Evolutionary conservation across 2,113 vertebrate genomes (phyloP).

Genomic region (Apodemus sylvaticus): DNA sequence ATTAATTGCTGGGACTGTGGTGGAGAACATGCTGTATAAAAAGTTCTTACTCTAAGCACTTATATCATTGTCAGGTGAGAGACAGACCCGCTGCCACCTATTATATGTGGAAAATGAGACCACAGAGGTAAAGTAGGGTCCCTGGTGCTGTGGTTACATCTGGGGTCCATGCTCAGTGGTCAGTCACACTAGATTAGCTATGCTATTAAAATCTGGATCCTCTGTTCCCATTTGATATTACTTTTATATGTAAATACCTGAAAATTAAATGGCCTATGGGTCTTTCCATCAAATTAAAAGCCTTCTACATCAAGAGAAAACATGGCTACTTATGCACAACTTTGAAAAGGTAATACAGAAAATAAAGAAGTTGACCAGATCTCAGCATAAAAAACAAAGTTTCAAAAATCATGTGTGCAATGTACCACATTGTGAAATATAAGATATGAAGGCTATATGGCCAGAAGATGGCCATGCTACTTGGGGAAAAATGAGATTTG

Average conservation of each 20-base stretch:
- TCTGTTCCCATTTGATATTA: neutral
- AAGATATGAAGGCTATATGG: neutral
- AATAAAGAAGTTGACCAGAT: neutral
- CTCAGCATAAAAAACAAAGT: neutral
- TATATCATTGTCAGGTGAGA: neutral
- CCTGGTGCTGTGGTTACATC: neutral
- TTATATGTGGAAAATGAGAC: neutral
- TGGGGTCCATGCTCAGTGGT: neutral
- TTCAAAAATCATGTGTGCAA: neutral
- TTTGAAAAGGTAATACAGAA: neutral
- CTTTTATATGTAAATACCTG: neutral
- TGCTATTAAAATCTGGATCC: neutral
- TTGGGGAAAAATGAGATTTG: neutral
- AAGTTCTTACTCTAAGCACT: neutral
- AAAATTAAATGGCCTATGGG: neutral
- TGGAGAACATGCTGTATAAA: neutral
- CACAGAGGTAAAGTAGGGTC: neutral
- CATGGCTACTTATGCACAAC: neutral
- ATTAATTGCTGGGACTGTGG: neutral
- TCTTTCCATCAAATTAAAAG: constrained; percentile 6
- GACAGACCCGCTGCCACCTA: neutral
- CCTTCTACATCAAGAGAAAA: neutral
- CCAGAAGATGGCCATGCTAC: neutral
- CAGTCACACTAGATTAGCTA: neutral
- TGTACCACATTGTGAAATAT: neutral